Evolutionary conservation across 2,797 vertebrate species (phyloP).

Genomic region (Gallinago solitaria): DNA sequence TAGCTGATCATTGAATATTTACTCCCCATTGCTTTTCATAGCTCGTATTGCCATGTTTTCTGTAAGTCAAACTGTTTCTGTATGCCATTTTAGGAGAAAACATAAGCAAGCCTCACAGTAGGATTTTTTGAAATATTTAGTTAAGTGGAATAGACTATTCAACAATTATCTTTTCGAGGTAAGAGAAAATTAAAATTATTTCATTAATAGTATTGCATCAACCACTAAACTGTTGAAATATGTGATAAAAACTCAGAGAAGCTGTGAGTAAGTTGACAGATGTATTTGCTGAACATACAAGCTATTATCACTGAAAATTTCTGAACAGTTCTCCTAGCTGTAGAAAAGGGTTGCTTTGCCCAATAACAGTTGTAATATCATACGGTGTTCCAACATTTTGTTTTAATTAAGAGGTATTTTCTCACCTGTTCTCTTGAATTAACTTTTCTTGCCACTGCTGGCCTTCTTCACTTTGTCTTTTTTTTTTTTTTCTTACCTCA

Average conservation of each 20-base stretch:
- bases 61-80: conserved; percentile 38
- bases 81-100: conserved; percentile 33
- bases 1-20: conserved; percentile 44
- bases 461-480: neutral
- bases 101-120: neutral
- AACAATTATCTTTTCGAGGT: neutral
- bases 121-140: conserved; percentile 19
- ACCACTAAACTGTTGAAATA: neutral
- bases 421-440: neutral
- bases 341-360: neutral
- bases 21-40: conserved; percentile 52
- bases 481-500: neutral
- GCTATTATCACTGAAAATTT: neutral
- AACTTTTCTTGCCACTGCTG: neutral
- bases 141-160: neutral
- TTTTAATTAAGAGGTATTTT: neutral
- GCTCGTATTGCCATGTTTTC: conserved; percentile 33
- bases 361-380: neutral
- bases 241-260: neutral
- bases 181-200: neutral
- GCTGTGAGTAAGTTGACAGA: neutral
- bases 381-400: neutral
- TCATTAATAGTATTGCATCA: neutral
- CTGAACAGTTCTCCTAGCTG: neutral
- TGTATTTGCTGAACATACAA: neutral